phyloP scores from a whole-genome alignment of 1,140 invertebrate species.

The Physella acuta region DNA sequence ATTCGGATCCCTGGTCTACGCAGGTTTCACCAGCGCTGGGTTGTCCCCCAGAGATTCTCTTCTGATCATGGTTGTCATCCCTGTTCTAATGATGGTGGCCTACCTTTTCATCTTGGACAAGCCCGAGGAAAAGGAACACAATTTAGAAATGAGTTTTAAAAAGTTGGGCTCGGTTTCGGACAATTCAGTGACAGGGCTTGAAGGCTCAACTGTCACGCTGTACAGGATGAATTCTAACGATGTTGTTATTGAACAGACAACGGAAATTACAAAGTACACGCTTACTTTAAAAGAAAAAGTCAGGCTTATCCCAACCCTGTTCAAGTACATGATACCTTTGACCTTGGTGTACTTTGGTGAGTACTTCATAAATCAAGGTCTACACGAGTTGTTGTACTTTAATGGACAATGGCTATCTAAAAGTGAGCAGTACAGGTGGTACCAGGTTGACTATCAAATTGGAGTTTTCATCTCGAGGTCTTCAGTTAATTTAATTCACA shows the following conservation, averaged over 20 bases:
- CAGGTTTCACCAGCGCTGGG: constrained; percentile 66
- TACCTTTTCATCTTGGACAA: constrained; percentile 12
- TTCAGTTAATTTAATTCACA: constrained; percentile 74
- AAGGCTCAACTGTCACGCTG: too few relatives aligned
- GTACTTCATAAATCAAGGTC: constrained; percentile 88
- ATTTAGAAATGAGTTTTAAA: background rate
- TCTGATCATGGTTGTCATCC: constrained; percentile 74
- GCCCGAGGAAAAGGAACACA: background rate
- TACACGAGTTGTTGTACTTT: constrained; percentile 78
- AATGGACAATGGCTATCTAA: constrained; percentile 68
- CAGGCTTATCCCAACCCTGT: constrained; percentile 64
- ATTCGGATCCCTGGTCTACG: constrained; percentile 77
- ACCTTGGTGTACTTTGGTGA: constrained; percentile 81
- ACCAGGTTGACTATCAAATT: constrained; percentile 81
- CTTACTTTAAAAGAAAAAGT: constrained; percentile 6
- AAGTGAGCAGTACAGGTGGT: constrained; percentile 77
- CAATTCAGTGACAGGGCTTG: too few relatives aligned
- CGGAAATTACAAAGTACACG: background rate
- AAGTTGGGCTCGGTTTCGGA: too few relatives aligned
- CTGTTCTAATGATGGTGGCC: constrained; percentile 68
- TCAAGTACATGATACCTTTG: constrained; percentile 80
- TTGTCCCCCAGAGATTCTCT: constrained; percentile 70
- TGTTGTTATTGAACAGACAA: background rate
- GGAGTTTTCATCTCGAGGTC: constrained; percentile 87
- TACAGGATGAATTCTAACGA: background rate